Conservation (phyloP, 2,797 vertebrate genomes). For the Antennarius maculatus region DNA sequence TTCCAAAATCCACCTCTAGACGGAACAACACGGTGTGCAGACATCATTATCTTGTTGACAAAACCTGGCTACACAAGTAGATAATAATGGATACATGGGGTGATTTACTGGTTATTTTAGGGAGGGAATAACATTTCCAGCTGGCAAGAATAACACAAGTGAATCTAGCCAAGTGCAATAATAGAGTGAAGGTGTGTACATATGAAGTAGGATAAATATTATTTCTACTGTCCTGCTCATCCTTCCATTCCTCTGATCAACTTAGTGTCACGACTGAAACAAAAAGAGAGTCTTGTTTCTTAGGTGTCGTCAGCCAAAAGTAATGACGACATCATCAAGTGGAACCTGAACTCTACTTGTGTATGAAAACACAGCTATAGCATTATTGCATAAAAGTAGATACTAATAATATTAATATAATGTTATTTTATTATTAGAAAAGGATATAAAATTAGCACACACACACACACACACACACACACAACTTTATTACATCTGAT, state of each 20-base stretch:
- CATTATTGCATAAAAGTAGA: too few species aligned
- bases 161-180: conserved; percentile 8
- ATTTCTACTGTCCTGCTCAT: conserved; percentile 18
- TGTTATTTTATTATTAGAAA: too few species aligned
- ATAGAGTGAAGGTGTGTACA: conserved; percentile 13
- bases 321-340: neutral
- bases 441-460: too few species aligned
- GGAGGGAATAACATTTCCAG: conserved; percentile 10
- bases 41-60: neutral
- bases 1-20: neutral
- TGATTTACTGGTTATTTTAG: neutral
- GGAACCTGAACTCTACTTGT: neutral
- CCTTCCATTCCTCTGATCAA: conserved; percentile 1
- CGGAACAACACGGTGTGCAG: neutral
- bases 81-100: neutral
- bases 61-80: neutral
- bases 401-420: too few species aligned
- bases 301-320: neutral
- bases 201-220: conserved; percentile 24
- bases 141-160: neutral
- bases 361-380: neutral
- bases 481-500: too few species aligned
- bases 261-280: neutral
- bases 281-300: neutral
- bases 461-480: too few species aligned